Conservation (phyloP, 2,888 invertebrate genomes). For the Xestoiulus laeticollis region DNA sequence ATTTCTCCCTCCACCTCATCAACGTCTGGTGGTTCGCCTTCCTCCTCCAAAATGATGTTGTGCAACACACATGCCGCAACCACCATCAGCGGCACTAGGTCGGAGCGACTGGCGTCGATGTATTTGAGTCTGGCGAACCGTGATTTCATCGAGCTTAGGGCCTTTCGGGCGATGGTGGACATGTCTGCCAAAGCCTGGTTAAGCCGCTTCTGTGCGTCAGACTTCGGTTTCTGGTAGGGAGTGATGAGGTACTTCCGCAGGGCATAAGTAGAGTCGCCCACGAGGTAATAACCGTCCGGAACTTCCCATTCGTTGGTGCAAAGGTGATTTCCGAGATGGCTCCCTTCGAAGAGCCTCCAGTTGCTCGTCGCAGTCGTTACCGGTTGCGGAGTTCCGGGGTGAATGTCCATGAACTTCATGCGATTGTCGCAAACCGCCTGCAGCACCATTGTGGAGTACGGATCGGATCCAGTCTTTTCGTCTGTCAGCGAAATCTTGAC, state of each 20-base stretch:
- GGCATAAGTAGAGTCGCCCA: slow-evolving; percentile 20
- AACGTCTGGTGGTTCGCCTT: neutral
- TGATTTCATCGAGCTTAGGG: neutral
- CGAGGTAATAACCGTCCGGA: neutral
- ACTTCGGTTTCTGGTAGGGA: slow-evolving; percentile 21
- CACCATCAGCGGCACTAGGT: slow-evolving; percentile 42
- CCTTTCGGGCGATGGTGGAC: neutral
- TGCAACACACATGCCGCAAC: slow-evolving; percentile 49
- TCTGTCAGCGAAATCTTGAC: neutral
- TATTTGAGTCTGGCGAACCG: slow-evolving; percentile 39
- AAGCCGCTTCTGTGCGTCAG: neutral
- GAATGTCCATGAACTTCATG: slow-evolving; percentile 44
- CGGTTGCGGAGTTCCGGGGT: neutral
- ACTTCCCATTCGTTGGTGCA: neutral
- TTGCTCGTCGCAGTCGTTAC: neutral
- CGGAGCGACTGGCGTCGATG: neutral
- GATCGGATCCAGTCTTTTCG: neutral
- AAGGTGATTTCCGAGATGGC: neutral
- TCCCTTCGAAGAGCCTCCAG: neutral
- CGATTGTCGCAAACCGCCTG: slow-evolving; percentile 44
- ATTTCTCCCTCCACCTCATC: neutral
- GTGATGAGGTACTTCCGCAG: slow-evolving; percentile 36
- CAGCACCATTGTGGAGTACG: slow-evolving; percentile 2
- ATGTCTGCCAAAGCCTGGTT: neutral
- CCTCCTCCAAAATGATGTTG: slow-evolving; percentile 46